These are phyloP conservation scores for Urocitellus parryii DNA, from an alignment of 2,113 vertebrate species.

Conservation along the genomic window DNA sequence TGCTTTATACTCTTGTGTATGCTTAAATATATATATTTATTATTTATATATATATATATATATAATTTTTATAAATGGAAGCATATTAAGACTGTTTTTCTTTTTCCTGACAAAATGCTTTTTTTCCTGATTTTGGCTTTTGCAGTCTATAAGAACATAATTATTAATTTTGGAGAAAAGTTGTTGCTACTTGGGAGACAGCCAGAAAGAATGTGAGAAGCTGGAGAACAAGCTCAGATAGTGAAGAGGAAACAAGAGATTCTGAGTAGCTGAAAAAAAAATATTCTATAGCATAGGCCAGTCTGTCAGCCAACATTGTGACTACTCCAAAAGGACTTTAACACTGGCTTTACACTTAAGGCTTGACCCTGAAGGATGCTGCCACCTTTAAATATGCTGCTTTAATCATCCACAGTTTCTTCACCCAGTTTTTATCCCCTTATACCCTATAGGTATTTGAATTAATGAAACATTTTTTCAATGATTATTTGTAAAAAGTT, in stretches of 20 bases:
- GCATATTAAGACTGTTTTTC: background rate
- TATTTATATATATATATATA: background rate
- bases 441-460: background rate
- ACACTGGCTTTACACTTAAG: background rate
- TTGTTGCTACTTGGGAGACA: background rate
- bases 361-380: fast-evolving
- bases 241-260: background rate
- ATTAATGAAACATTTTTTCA: background rate
- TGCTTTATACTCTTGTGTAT: background rate
- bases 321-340: fast-evolving
- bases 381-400: background rate
- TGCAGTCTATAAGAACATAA: background rate
- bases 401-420: background rate
- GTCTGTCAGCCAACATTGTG: fast-evolving
- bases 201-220: background rate
- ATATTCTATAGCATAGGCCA: no score
- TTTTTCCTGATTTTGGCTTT: background rate
- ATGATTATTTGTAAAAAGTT: background rate
- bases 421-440: background rate
- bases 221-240: background rate
- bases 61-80: background rate
- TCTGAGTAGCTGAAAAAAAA: background rate
- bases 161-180: background rate
- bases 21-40: background rate
- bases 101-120: background rate